Conservation (phyloP, 2,797 vertebrate genomes). For the Euthynnus affinis region DNA sequence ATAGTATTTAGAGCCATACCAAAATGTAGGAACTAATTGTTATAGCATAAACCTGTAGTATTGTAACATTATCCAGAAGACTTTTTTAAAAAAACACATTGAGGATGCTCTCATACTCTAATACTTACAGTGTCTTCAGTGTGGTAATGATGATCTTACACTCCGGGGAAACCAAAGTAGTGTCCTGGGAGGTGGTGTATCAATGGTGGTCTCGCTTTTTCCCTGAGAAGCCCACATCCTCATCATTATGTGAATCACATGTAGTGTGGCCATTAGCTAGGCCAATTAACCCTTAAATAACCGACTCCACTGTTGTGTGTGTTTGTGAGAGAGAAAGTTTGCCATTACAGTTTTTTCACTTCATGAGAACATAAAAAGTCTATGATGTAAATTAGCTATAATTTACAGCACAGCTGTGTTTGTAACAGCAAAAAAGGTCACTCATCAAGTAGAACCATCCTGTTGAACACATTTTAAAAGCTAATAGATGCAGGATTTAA, state of each 20-base stretch:
- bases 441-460: constrained; percentile 37
- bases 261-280: constrained; percentile 52
- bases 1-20: neutral
- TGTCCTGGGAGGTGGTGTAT: constrained; percentile 42
- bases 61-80: neutral
- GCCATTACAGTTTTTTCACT: constrained; percentile 16
- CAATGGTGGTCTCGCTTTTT: constrained; percentile 50
- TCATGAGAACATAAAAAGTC: constrained; percentile 22
- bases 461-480: constrained; percentile 46
- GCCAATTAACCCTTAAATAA: constrained; percentile 67
- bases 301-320: constrained; percentile 52
- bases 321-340: constrained; percentile 30
- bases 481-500: constrained; percentile 39
- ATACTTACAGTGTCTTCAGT: neutral
- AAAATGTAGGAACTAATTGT: neutral
- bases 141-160: neutral
- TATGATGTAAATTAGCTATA: constrained; percentile 25
- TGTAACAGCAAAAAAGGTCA: constrained; percentile 15
- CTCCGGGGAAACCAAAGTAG: constrained; percentile 17
- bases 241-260: constrained; percentile 61
- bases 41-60: neutral
- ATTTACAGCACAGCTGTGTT: constrained; percentile 12
- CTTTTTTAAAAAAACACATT: neutral
- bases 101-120: neutral
- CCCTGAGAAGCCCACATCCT: constrained; percentile 57